Evolutionary conservation across 2,797 vertebrate species (phyloP), one percentile per base, ranked within the genome.

Genomic region (Pipistrellus pygmaeus): DNA sequence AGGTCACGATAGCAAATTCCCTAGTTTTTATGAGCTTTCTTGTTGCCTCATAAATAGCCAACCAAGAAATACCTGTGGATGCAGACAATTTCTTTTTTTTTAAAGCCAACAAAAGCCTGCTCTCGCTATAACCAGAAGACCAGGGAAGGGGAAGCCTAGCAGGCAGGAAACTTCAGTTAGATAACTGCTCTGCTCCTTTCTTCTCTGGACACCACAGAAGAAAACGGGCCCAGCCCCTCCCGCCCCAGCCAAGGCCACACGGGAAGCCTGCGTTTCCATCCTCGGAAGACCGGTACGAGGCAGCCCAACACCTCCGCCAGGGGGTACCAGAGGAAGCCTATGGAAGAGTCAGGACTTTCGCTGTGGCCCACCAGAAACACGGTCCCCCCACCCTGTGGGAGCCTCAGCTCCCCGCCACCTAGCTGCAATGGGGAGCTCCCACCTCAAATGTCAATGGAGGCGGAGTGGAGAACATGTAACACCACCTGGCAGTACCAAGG

Each of bases 41-140:
- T 89, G 85, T 38, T 75, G 38, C 30, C 32, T 84, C 71, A 85
- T 60, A 92, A 80, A 76, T 41, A 88, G 51, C 41, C 68, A 93
- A 75, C 46, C 32, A 64, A 78, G 57, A 88, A 85, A 93, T 13
- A 5, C 17, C 18, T 60, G 30, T 8, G 13, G 13, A 25, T 13
- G 7, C 3, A 60, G 62, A 62, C 0, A 30, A 62, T 14, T 62
- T 62, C 30, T 60, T 62, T 62, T 10, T 30, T 62, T 62, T 10
- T 30, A 8, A 41, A 44, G 2, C 14, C 69, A 93, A 66, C 18
- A 55, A 73, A 92, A 68, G 21, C 6, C 27, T 41, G 10, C 32
- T 82, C 25, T 60, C 66, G 73, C 25, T 66, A 30, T 15, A 64
- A 21, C 27, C 55, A 55, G 75, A 90, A 60, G 46, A 46, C 60